These are phyloP conservation scores for Ophonus ardosiacus DNA, from an alignment of 2,888 invertebrate genomes.

Conservation along the genomic window DNA sequence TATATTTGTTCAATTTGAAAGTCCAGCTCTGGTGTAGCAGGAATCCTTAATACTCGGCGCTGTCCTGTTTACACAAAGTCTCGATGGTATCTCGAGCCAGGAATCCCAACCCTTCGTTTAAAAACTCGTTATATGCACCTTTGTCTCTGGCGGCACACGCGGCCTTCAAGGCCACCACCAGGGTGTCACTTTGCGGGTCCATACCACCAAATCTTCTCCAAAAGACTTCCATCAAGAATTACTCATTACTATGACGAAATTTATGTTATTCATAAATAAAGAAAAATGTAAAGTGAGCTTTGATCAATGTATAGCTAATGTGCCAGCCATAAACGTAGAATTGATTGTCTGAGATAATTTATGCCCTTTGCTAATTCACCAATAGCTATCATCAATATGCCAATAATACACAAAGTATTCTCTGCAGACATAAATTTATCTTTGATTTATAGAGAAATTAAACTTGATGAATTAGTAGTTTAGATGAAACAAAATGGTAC, in stretches of 20 bases:
- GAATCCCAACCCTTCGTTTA: conserved; percentile 64
- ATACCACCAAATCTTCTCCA: neutral
- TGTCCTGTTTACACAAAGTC: conserved; percentile 61
- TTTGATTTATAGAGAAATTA: conserved; percentile 38
- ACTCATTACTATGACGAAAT: conserved; percentile 6
- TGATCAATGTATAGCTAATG: conserved; percentile 29
- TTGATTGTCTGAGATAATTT: conserved; percentile 43
- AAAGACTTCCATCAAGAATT: neutral
- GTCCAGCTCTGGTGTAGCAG: conserved; percentile 25
- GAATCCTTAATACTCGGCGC: conserved; percentile 43
- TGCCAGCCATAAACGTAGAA: conserved; percentile 23
- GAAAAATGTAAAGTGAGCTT: conserved; percentile 22
- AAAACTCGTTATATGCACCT: conserved; percentile 64
- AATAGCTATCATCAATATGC: conserved; percentile 43
- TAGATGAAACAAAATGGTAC: conserved; percentile 10
- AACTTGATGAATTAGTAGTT: conserved; percentile 31
- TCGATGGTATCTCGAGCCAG: conserved; percentile 60
- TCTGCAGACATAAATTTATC: conserved; percentile 31
- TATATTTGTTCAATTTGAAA: neutral
- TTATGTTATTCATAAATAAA: conserved; percentile 39
- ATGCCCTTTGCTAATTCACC: conserved; percentile 18
- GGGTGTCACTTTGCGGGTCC: conserved; percentile 36
- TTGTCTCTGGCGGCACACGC: conserved; percentile 62
- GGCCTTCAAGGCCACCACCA: conserved; percentile 19
- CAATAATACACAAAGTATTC: conserved; percentile 45